phyloP scores from a whole-genome alignment of 1,140 invertebrate genomes.

The Bombus huntii region DNA sequence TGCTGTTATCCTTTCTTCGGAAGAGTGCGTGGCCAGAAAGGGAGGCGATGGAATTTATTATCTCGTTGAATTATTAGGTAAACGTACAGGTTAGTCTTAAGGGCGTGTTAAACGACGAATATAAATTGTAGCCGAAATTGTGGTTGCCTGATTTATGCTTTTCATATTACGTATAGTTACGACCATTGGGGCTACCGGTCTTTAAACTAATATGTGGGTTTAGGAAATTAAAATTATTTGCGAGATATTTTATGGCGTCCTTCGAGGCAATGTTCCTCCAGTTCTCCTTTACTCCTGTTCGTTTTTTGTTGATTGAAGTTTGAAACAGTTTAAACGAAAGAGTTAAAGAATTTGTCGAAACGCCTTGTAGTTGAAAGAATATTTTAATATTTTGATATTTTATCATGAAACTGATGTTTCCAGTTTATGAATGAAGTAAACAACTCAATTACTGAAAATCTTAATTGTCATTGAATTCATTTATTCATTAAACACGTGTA shows the following conservation, averaged over 20 bases:
- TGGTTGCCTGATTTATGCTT: conserved; percentile 17
- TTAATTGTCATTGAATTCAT: too few relatives aligned
- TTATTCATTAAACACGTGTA: too few relatives aligned
- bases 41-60: not conserved
- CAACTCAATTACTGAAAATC: too few relatives aligned
- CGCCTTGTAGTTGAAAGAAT: not conserved
- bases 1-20: not conserved
- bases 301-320: not conserved
- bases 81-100: not conserved
- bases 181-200: not conserved
- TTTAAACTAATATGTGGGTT: not conserved
- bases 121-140: conserved; percentile 10
- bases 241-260: not conserved
- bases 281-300: not conserved
- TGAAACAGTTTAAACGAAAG: not conserved
- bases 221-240: not conserved
- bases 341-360: not conserved
- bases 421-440: too few relatives aligned
- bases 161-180: too few relatives aligned
- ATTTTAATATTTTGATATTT: too few relatives aligned
- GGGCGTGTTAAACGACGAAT: conserved; percentile 17
- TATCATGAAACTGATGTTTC: too few relatives aligned
- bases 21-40: not conserved
- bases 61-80: conserved; percentile 20
- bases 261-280: not conserved